Conservation (phyloP, 2,797 vertebrate species). For the Hirundo rustica region DNA sequence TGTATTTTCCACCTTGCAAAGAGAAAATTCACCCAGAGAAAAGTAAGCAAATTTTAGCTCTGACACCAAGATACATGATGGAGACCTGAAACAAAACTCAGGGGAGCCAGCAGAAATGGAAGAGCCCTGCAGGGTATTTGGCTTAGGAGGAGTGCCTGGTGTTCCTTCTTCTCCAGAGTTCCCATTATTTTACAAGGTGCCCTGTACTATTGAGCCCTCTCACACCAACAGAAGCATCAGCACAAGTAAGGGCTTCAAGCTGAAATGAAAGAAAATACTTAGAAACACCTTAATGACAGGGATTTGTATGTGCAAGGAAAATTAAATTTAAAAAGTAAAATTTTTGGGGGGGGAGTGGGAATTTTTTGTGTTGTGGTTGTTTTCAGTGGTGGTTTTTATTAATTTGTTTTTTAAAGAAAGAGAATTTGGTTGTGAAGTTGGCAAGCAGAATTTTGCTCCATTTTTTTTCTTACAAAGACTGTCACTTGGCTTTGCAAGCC, state of each 20-base stretch:
- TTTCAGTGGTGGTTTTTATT: neutral
- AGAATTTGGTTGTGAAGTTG: neutral
- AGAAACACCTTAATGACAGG: neutral
- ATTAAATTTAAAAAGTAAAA: rapidly evolving
- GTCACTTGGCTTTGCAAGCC: neutral
- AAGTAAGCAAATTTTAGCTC: neutral
- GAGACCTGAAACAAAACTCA: neutral
- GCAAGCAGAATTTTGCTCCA: neutral
- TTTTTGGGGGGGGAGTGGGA: rapidly evolving
- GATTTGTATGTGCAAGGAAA: neutral
- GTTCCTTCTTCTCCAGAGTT: neutral
- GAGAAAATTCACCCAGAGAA: neutral
- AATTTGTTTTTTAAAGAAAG: neutral
- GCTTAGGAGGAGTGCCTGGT: neutral
- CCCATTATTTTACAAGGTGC: neutral
- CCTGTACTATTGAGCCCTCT: neutral
- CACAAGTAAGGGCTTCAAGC: neutral
- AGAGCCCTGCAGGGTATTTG: neutral
- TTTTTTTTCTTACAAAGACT: neutral
- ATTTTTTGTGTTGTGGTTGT: neutral
- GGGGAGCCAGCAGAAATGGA: neutral
- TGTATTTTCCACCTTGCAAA: neutral
- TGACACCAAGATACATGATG: neutral
- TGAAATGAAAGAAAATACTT: neutral
- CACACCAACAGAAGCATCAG: neutral